phyloP scores from a whole-genome alignment of 2,113 vertebrate genomes.

The Cinclus cinclus region DNA sequence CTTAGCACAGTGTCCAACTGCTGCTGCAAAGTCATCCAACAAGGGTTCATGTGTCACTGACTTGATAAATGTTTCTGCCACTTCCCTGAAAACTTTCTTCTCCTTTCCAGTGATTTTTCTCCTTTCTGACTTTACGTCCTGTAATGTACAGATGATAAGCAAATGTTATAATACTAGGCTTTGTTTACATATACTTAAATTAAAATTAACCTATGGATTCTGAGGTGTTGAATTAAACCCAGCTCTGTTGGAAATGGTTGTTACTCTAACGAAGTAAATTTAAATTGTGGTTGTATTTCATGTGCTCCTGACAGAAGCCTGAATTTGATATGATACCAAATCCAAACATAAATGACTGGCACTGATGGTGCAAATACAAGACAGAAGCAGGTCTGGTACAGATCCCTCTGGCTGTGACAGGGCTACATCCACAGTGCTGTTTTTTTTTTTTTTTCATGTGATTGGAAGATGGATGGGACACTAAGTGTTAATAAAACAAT shows the following conservation, averaged over 20 bases:
- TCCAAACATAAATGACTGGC: background rate
- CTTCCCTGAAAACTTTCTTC: background rate
- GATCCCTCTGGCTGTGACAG: background rate
- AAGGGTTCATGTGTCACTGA: background rate
- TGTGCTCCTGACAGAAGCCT: background rate
- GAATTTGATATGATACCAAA: background rate
- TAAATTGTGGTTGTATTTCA: background rate
- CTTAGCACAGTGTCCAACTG: background rate
- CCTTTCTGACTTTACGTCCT: background rate
- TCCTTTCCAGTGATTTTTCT: background rate
- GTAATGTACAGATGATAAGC: background rate
- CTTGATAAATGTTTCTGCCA: background rate
- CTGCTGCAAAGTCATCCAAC: background rate
- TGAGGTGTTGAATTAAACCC: background rate
- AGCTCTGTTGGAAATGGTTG: background rate
- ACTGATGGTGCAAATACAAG: background rate
- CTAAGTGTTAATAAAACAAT: background rate
- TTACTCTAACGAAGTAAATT: background rate
- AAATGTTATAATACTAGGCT: background rate
- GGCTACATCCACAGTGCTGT: rapidly evolving
- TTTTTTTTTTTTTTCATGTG: background rate
- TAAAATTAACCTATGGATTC: background rate
- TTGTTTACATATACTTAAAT: background rate
- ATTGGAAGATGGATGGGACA: background rate
- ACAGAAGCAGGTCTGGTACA: background rate